These are phyloP conservation scores for Uropsilus gracilis DNA, from an alignment of 2,113 vertebrate genomes.

Conservation along the genomic window DNA sequence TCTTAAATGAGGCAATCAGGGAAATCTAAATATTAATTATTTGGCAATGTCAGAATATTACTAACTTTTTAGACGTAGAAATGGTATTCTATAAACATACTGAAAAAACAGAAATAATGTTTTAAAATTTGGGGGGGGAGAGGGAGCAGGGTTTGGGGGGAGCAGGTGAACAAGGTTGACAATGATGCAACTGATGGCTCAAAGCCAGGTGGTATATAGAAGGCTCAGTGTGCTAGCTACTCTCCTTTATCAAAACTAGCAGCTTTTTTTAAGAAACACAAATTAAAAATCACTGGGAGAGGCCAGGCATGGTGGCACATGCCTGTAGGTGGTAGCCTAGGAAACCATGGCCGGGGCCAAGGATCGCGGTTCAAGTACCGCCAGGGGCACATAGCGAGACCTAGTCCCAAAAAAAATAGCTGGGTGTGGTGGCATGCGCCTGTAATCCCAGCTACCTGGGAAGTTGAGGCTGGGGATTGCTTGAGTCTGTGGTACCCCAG, in stretches of 20 bases:
- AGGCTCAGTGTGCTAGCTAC: not conserved
- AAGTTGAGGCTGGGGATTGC: too few species aligned
- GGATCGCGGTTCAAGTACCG: too few species aligned
- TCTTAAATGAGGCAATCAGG: not conserved
- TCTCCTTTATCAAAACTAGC: not conserved
- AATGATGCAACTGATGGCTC: accelerated
- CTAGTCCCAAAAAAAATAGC: too few species aligned
- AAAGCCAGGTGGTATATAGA: not conserved
- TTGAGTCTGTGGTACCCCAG: too few species aligned
- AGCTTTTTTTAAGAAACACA: too few species aligned
- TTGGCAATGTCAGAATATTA: not conserved
- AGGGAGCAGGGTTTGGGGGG: not conserved
- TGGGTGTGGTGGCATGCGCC: too few species aligned
- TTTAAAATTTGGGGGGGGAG: not conserved
- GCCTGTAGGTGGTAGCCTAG: too few species aligned
- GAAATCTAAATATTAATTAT: conserved; percentile 12
- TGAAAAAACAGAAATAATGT: not conserved
- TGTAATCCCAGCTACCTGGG: too few species aligned
- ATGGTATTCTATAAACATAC: not conserved
- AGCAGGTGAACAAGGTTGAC: not conserved
- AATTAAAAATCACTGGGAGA: too few species aligned
- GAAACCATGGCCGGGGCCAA: too few species aligned
- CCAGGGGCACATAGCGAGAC: too few species aligned
- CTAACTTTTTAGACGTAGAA: not conserved
- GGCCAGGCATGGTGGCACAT: too few species aligned